Percentiles rank a stretch among this genome's conserved stretches.
phyloP scores from a whole-genome alignment of 2,113 vertebrate genomes.

The Tetrax tetrax region DNA sequence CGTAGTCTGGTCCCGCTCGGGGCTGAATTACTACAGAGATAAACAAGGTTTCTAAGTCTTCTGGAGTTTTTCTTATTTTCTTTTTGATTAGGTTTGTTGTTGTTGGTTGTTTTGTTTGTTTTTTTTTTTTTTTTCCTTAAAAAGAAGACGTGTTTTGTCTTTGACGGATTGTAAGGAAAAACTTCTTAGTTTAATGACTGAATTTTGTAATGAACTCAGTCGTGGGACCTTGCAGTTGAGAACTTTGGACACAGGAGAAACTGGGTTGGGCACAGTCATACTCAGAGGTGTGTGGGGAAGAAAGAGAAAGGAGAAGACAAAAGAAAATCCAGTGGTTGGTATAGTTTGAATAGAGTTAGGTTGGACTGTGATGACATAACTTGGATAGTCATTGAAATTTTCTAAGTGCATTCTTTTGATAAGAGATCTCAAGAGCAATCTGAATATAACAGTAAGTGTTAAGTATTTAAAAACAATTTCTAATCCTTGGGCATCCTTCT shows the following conservation, averaged over 20 bases:
- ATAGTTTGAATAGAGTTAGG: background rate
- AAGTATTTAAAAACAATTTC: background rate
- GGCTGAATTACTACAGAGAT: no score
- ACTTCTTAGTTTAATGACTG: background rate
- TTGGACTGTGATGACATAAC: background rate
- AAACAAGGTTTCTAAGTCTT: background rate
- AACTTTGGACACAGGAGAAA: background rate
- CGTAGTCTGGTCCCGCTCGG: no score
- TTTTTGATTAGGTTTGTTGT: no score
- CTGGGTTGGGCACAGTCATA: background rate
- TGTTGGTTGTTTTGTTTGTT: no score
- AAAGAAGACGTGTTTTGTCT: background rate
- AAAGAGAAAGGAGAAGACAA: background rate
- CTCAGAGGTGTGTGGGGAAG: background rate
- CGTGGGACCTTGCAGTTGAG: background rate
- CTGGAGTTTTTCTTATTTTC: no score
- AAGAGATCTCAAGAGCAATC: background rate
- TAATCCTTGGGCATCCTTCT: background rate
- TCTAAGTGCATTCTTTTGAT: fast-evolving
- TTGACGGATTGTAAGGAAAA: background rate
- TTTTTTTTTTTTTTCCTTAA: background rate
- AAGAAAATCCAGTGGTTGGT: background rate
- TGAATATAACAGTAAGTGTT: background rate
- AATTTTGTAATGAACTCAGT: background rate
- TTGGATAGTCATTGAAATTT: background rate